Conservation (phyloP, 2,113 vertebrate genomes). For the Ctenodactylus gundi region DNA sequence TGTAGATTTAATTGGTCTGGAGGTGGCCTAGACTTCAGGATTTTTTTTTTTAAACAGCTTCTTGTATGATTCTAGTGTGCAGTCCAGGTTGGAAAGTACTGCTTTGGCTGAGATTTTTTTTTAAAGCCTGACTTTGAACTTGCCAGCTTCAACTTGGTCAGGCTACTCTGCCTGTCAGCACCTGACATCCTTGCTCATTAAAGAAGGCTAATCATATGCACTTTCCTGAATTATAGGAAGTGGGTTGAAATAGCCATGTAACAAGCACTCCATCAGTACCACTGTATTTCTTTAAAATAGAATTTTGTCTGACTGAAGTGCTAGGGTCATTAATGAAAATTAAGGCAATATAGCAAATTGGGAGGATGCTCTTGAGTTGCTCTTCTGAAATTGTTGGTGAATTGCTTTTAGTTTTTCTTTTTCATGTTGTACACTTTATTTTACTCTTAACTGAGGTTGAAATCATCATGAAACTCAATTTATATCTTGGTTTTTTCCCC, state of each 20-base stretch:
- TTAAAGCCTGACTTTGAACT: slow-evolving; percentile 17
- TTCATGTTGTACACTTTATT: neutral
- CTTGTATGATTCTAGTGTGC: neutral
- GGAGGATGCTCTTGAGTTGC: neutral
- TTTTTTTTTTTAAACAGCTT: neutral
- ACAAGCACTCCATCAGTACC: neutral
- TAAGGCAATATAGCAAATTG: neutral
- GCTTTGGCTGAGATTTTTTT: neutral
- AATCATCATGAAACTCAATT: neutral
- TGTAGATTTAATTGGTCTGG: neutral
- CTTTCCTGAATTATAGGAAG: neutral
- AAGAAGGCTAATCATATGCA: neutral
- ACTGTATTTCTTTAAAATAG: neutral
- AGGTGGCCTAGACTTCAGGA: neutral
- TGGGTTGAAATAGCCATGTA: neutral
- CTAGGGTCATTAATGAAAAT: neutral
- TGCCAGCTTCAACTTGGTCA: neutral
- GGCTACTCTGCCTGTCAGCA: neutral
- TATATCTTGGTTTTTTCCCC: neutral
- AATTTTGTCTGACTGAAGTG: slow-evolving; percentile 17
- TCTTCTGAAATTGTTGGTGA: neutral
- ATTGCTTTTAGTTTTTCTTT: neutral
- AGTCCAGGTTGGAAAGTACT: neutral
- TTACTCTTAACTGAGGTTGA: neutral
- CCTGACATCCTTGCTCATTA: neutral